Evolutionary conservation across 2,113 vertebrate species (phyloP).

Genomic region (Taxidea taxus): DNA sequence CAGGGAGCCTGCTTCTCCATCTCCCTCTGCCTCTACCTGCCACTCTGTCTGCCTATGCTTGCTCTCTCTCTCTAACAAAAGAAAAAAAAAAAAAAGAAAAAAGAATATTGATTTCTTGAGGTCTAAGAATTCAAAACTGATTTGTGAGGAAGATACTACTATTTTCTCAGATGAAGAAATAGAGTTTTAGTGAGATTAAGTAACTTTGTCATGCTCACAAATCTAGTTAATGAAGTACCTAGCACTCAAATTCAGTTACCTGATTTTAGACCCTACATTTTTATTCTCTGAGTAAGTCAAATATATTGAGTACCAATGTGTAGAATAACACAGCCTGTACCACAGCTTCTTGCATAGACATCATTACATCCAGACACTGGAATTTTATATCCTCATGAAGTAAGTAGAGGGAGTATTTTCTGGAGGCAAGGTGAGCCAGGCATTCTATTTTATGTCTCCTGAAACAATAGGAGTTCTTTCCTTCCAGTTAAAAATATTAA

Average conservation of each 20-base stretch:
- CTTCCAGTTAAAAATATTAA: not conserved
- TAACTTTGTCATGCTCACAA: not conserved
- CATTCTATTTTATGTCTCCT: not conserved
- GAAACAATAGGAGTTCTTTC: not conserved
- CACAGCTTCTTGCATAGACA: not conserved
- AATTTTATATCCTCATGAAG: not conserved
- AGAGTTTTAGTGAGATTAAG: not conserved
- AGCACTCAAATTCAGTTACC: not conserved
- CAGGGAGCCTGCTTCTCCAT: no score
- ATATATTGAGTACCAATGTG: not conserved
- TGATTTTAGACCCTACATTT: constrained; percentile 1
- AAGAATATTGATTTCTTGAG: not conserved
- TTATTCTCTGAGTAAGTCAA: not conserved
- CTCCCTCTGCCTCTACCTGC: no score
- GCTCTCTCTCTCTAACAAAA: no score
- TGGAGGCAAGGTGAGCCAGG: not conserved
- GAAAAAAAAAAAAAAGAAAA: no score
- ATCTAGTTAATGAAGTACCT: not conserved
- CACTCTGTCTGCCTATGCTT: no score
- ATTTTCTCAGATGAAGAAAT: not conserved
- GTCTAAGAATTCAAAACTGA: not conserved
- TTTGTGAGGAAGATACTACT: not conserved
- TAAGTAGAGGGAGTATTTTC: not conserved
- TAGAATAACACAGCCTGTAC: not conserved
- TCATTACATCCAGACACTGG: not conserved